Evolutionary conservation across 2,888 invertebrate genomes (phyloP), one percentile per base, ranked within the genome.

Genomic region (Cryptops parisi): DNA sequence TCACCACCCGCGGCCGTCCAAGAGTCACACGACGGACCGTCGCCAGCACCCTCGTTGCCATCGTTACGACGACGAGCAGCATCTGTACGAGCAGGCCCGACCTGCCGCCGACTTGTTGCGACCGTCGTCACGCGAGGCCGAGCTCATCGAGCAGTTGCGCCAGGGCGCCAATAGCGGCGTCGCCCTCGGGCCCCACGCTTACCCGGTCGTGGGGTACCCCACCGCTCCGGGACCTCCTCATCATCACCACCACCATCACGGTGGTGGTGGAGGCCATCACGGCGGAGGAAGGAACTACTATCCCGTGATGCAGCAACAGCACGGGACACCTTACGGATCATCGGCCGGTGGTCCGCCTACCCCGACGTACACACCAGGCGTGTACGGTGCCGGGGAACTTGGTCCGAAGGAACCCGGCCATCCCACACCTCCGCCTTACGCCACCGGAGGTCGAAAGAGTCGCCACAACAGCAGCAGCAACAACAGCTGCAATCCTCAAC

Each of bases 371-470:
- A 52, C 52, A 19, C 52, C 52, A 21, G 52, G 52, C 33, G 52
- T 52, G 52, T 52, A 52, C 45, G 52, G 52, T 17, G 52, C 52
- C 23, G 52, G 52, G 17, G 52, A 52, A 22, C 52, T 52, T 15
- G 52, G 52, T 19, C 52, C 52, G 19, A 52, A 52, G 40, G 52
- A 52, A 25, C 21, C 43, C 26, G 33, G 44, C 44, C 39, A 40
- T 41, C 24, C 41, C n/a, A 47, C 53, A 38, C 53, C 47, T 9
- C 47, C 53, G 12, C 24, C 26, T 21, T 40, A 24, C 12, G 39
- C 47, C 12, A 23, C 21, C 6, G 23, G 47, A 23, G 23, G 6
- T 19, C 47, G 47, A 19, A 12, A 38, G 12, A 22, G 53, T 22
- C 53, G 46, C 45, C n/a, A 24, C 12, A 25, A 39, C 12, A 23